Evolutionary conservation across 2,113 vertebrate species (phyloP), one percentile per base, ranked within the genome.

Genomic region (Centropus unirufus): DNA sequence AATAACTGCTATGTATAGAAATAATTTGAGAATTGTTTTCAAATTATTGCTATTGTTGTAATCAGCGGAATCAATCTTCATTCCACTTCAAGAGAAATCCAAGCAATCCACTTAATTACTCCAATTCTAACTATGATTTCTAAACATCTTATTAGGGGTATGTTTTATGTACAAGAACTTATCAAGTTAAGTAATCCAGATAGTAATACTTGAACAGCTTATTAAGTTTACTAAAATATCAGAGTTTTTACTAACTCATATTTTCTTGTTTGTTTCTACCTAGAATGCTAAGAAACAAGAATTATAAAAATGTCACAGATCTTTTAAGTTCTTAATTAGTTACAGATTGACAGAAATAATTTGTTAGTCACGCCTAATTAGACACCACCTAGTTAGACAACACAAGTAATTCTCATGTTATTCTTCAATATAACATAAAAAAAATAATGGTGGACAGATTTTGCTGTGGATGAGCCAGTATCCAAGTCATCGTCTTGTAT

Each of bases 91-190:
- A 88, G 34, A 82, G 15, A 92, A 74, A 90, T 74, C 24, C 58
- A 88, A 96, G 88, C 74, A 95, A 96, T 95, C 23, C 40, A 90
- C 30, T 5, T 90, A 94, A 95, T 90, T 91, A n/a, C 30, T 82
- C 11, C 46, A 72, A 57, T 75, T 84, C 64, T 74, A 62, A 79
- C 64, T 93, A 79, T 88, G 75, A 85, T 96, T 93, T 91, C 49
- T 82, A 64, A 69, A 34, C 23, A 85, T 79, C 23, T 9, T 72
- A 49, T 64, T 57, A 81, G 12, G 7, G 12, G 66, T 90, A 57
- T 52, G 29, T 75, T 95, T 94, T 89, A 12, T 52, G 75, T 74
- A 59, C 26, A 81, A 80, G 59, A 11, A 55, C 39, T 81, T 89
- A 59, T 0, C 0, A 0, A 86, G 16, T 66, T 64, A 83, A 77